phyloP scores from a whole-genome alignment of 1,140 invertebrate genomes.

The Helicoverpa armigera region DNA sequence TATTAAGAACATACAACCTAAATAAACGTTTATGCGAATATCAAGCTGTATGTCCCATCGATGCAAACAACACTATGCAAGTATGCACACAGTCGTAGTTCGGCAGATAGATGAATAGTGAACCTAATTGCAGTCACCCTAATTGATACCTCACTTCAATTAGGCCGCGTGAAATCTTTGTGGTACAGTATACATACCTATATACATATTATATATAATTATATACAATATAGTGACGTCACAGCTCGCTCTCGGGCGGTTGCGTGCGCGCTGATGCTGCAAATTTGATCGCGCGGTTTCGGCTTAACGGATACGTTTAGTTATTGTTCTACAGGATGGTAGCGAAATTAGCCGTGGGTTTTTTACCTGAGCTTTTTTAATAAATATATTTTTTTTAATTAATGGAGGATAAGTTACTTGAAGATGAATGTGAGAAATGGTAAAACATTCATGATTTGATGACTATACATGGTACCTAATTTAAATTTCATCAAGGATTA shows the following conservation, averaged over 20 bases:
- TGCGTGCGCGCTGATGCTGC: constrained; percentile 77
- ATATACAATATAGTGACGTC: background rate
- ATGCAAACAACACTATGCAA: no score
- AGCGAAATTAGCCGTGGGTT: background rate
- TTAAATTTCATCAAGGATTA: no score
- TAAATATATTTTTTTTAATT: background rate
- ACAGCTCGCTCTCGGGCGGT: constrained; percentile 37
- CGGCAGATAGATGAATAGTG: no score
- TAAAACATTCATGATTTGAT: no score
- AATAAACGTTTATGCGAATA: no score
- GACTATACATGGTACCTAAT: no score
- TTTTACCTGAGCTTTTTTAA: background rate
- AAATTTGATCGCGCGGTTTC: constrained; percentile 84
- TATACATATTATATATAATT: background rate
- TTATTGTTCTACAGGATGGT: constrained; percentile 71
- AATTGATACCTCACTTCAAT: constrained; percentile 14
- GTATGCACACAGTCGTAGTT: no score
- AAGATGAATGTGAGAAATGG: no score
- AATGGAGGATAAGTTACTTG: no score
- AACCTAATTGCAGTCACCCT: background rate
- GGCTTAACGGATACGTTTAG: constrained; percentile 76
- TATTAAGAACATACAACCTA: no score
- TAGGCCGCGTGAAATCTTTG: constrained; percentile 30
- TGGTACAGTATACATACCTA: constrained; percentile 9
- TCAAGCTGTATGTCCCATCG: no score